Evolutionary conservation across 2,888 invertebrate genomes (phyloP), one percentile per base, ranked within the genome.

Genomic region (Acleris literana): DNA sequence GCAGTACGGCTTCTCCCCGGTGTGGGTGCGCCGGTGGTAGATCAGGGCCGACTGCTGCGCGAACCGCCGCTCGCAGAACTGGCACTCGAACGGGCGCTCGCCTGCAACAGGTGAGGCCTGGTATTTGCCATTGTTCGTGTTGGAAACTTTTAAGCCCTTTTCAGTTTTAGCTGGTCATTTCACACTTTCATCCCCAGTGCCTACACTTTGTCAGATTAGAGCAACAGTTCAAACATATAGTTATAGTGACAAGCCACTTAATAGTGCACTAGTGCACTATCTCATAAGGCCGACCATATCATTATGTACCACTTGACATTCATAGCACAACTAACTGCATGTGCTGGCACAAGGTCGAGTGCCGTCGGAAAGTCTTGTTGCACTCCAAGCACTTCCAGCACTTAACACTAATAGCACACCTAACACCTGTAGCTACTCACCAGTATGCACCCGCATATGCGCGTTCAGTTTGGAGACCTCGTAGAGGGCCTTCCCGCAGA

Each of bases 391-490:
- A n/a, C n/a, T n/a, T n/a, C n/a, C n/a, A n/a, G n/a, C 33, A 33
- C 33, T 29, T 43, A 16, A 43, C 43, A 43, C 2, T 43, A 16
- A 13, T 13, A 13, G 39, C 39, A 43, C 13, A 13, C 2, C 39
- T 13, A 13, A 43, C 39, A 43, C 3, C 7, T 29, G 9, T 29
- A 29, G 7, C 29, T 29, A 72, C 75, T 67, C 43, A 93, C 93
- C 93, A 9, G 93, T 93, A 68, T 93, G 93, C 5, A 93, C 91
- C 20, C 93, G 76, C 92, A 93, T 90, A 54, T 93, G 93, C 0
- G 93, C 93, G 60, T 92, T 93, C 0, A 93, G 79, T 72, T 93
- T 93, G 70, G 93, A 93, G n/a, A 93, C 89, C 72, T 93, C 93
- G 67, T 92, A 93, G 84, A 93, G 93, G 0, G 85, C 93, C 70